Percentiles rank a stretch among this genome's conserved stretches.
phyloP scores from a whole-genome alignment of 2,888 invertebrate genomes.

The Molanna angustata region DNA sequence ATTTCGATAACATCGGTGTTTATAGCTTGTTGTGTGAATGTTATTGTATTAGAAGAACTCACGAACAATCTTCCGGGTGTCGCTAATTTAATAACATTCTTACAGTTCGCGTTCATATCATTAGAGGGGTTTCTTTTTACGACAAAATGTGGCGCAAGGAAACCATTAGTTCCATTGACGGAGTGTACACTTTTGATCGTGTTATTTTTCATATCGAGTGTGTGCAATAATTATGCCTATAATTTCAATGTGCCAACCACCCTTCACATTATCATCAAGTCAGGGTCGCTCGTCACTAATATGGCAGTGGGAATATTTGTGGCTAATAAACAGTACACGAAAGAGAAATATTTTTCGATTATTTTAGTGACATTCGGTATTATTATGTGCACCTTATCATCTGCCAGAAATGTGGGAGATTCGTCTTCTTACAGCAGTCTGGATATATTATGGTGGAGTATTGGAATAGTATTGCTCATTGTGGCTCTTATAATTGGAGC shows the following conservation, averaged over 20 bases:
- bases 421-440: background rate
- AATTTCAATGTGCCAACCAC: slow-evolving; percentile 80
- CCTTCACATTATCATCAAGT: slow-evolving; percentile 80
- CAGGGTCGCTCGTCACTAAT: slow-evolving; percentile 81
- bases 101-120: slow-evolving; percentile 73
- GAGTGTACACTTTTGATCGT: slow-evolving; percentile 64
- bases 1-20: too few relatives aligned
- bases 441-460: slow-evolving; percentile 21
- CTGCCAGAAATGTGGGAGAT: slow-evolving; percentile 37
- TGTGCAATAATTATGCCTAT: slow-evolving; percentile 74
- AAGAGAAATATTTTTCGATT: slow-evolving; percentile 75
- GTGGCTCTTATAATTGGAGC: slow-evolving; percentile 72
- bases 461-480: slow-evolving; percentile 45
- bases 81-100: slow-evolving; percentile 75
- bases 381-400: slow-evolving; percentile 68
- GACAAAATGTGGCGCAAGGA: slow-evolving; percentile 63
- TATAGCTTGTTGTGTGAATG: slow-evolving; percentile 61
- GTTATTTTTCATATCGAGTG: slow-evolving; percentile 71
- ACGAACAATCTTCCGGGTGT: slow-evolving; percentile 62
- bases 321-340: slow-evolving; percentile 61
- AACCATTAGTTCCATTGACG: slow-evolving; percentile 55
- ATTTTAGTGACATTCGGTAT: slow-evolving; percentile 73
- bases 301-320: slow-evolving; percentile 72
- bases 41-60: slow-evolving; percentile 58
- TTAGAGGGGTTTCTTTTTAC: slow-evolving; percentile 67